Base-by-base conservation (phyloP, 1,140 invertebrate species). In the Metopolophium dirhodum region DNA sequence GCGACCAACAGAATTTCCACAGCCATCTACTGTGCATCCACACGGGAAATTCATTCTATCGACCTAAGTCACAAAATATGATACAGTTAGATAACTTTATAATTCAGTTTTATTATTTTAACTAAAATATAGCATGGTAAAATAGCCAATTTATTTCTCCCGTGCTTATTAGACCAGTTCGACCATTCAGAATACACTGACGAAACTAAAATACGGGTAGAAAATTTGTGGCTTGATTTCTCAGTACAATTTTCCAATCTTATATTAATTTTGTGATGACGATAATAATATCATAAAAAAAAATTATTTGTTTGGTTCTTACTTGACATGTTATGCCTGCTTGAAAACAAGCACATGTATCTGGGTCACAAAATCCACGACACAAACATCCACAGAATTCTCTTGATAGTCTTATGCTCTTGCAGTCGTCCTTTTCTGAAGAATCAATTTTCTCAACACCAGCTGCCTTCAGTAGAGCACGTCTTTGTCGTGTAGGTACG, bases 381-480 rank as follows among this genome's bases (percentile, higher is more conserved):
- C 99, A 99, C 35, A 97, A 97, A 95, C 99, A 99, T 49, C 99
- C 99, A 95, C 99, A 99, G 94, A 98, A 97, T 95, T 99, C 98
- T 54, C 99, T 96, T 30, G 98, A 99, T 30, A 97, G 97, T 86
- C 99, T 96, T 94, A 99, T 99, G 93, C 98, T 97, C 45, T 98
- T 96, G 95, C 99, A 99, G 94, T 99, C 98, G 95, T 99, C 98
- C 95, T 99, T 99, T 95, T 99, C 99, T 47, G 97, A 95, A 23
- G 97, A 97, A 95, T 99, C 99, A 95, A 99, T 99, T 96, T 99
- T 98, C 49, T 98, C 96, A 1, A 99, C 97, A 2, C 99, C 99
- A 35, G 98, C 97, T 30, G 98, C 97, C 90, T 98, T 96, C 18
- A 99, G 95, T 47, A 99, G 95, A 2, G 97, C 97, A 90, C 99